phyloP scores from a whole-genome alignment of 2,113 vertebrate species.

The Azemiops feae region DNA sequence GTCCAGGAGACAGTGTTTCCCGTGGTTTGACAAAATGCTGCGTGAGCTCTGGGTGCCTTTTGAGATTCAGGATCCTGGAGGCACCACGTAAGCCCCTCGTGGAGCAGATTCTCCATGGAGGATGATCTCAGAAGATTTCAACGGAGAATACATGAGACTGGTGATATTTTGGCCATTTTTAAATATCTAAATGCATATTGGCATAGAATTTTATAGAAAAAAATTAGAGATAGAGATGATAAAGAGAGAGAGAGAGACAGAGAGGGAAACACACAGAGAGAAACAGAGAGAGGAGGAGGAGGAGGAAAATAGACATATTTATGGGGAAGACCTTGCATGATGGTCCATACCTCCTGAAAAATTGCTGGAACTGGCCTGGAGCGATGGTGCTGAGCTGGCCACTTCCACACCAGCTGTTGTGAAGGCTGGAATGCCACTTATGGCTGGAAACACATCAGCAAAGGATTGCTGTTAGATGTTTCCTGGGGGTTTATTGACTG shows the following conservation, averaged over 20 bases:
- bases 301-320: background rate
- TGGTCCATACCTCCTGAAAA: background rate
- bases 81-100: background rate
- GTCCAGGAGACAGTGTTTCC: background rate
- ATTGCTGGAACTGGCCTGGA: background rate
- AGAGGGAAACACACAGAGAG: too few relatives aligned
- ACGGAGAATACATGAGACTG: background rate
- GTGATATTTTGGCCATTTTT: background rate
- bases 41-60: background rate
- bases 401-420: background rate
- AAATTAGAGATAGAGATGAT: background rate
- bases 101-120: background rate
- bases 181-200: background rate
- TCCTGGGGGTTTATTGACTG: background rate
- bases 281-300: background rate
- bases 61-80: background rate
- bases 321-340: background rate
- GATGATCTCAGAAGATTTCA: background rate
- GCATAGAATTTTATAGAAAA: background rate
- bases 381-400: background rate
- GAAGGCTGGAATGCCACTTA: background rate
- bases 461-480: background rate
- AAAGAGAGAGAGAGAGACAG: background rate
- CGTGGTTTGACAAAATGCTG: background rate
- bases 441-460: background rate